Base-by-base conservation (phyloP, 2,113 vertebrate species). In the Psittacara wagleri region DNA sequence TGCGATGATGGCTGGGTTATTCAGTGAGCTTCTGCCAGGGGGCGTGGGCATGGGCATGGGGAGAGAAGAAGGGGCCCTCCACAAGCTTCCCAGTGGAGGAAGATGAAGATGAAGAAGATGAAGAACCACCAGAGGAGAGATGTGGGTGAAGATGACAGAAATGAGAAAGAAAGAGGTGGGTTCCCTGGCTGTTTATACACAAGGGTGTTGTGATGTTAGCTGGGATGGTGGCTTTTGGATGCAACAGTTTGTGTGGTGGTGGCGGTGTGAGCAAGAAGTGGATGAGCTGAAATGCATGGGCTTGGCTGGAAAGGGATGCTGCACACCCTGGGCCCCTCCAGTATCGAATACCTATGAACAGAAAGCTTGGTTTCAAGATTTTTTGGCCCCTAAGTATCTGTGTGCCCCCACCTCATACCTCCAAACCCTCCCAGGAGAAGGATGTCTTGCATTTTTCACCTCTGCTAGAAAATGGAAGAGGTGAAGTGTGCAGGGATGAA, bases 321-420 rank as follows among this genome's bases (percentile, higher is more conserved):
- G 17, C 17, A 4, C 1, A 2, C 10, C 14, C 51, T 41, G 13
- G 5, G 4, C 1, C 4, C 8, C 25, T 76, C 29, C 19, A 7
- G 3, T 25, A 39, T 23, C 24, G 62, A 76, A 28, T 31, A 22
- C 0, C 1, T 8, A 33, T 9, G 10, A 52, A 10, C 10, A 81
- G n/a, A 81, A 84, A 27, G 2, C 18, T 25, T n/a, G 5, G 31
- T 76, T 77, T 8, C 13, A n/a, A 52, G 33, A 44, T 17, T 22
- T 52, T 88, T 77, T 83, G 46, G 17, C 22, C 31, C 27, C 10
- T 66, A 49, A 77, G 57, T 52, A 31, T 43, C 33, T 46, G 11
- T 17, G 46, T 43, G 8, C 8, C 8, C 44, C 77, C 77, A 67
- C 31, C 10, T 57, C 69, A 33, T 7, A 14, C 14, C 44, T 27